Evolutionary conservation across 2,888 invertebrate genomes (phyloP).

Genomic region (Miltochrista miniata): DNA sequence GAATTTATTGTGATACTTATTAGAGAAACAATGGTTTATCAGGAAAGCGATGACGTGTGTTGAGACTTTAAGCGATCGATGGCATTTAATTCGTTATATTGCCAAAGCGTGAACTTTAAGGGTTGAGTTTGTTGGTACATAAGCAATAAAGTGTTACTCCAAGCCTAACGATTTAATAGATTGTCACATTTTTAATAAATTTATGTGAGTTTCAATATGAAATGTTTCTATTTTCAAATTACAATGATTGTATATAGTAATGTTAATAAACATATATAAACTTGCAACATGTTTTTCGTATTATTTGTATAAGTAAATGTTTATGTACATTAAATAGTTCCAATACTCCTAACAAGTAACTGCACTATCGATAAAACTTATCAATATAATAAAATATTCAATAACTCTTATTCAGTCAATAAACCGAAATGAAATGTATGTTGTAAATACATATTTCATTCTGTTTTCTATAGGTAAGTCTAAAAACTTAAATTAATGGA

Average conservation of each 20-base stretch:
- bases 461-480: conserved; percentile 36
- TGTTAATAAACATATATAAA: conserved; percentile 81
- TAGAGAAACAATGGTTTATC: conserved; percentile 61
- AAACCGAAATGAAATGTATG: conserved; percentile 30
- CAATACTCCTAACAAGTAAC: conserved; percentile 7
- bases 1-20: conserved; percentile 79
- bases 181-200: conserved; percentile 72
- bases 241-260: conserved; percentile 80
- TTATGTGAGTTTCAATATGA: conserved; percentile 73
- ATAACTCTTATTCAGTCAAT: conserved; percentile 22
- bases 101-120: conserved; percentile 44
- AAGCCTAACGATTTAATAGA: conserved; percentile 65
- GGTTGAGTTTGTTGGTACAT: conserved; percentile 41
- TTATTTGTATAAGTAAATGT: conserved; percentile 26
- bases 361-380: conserved; percentile 20
- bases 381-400: conserved; percentile 24
- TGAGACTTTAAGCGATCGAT: conserved; percentile 53
- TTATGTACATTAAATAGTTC: conserved; percentile 21
- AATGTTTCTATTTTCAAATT: conserved; percentile 79
- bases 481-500: conserved; percentile 2
- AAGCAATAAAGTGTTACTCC: conserved; percentile 64
- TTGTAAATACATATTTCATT: conserved; percentile 26
- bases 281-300: conserved; percentile 53
- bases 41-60: conserved; percentile 61
- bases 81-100: conserved; percentile 61